Percentiles rank a stretch among this genome's conserved stretches.
Evolutionary conservation across 2,888 invertebrate genomes (phyloP).

Genomic region (Cosmopolites sordidus): DNA sequence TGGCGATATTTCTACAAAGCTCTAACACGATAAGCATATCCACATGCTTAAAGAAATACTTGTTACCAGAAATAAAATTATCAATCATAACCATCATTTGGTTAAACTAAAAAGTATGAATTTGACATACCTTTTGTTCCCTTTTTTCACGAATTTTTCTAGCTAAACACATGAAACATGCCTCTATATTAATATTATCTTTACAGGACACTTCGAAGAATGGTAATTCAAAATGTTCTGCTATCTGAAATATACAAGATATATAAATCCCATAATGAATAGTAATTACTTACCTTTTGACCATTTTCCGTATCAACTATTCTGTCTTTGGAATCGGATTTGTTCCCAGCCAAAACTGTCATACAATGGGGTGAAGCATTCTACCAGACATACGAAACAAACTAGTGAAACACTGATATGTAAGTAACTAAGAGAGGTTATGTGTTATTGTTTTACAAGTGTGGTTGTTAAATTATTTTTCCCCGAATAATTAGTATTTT

Average conservation of each 20-base stretch:
- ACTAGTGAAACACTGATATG: no score
- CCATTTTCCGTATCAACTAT: conserved; percentile 76
- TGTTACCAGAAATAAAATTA: no score
- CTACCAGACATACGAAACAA: conserved; percentile 54
- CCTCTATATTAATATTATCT: conserved; percentile 79
- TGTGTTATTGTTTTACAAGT: no score
- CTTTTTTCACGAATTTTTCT: conserved; percentile 78
- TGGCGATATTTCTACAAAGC: no score
- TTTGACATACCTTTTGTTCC: conserved; percentile 59
- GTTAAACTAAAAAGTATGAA: no score
- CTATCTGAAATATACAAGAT: conserved; percentile 58
- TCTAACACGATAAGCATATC: no score
- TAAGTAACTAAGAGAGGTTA: no score
- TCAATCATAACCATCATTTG: no score
- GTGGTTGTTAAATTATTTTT: no score
- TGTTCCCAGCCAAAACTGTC: conserved; percentile 80
- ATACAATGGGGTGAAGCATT: conserved; percentile 84
- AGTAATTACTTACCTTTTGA: conserved; percentile 76
- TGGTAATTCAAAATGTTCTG: conserved; percentile 82
- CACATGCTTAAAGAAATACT: no score
- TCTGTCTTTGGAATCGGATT: conserved; percentile 74
- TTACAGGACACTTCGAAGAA: conserved; percentile 88
- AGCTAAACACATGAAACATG: conserved; percentile 75
- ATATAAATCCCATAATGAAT: no score
- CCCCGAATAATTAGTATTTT: no score